Conservation (phyloP, 2,888 invertebrate genomes). For the Masnerella sp. region DNA sequence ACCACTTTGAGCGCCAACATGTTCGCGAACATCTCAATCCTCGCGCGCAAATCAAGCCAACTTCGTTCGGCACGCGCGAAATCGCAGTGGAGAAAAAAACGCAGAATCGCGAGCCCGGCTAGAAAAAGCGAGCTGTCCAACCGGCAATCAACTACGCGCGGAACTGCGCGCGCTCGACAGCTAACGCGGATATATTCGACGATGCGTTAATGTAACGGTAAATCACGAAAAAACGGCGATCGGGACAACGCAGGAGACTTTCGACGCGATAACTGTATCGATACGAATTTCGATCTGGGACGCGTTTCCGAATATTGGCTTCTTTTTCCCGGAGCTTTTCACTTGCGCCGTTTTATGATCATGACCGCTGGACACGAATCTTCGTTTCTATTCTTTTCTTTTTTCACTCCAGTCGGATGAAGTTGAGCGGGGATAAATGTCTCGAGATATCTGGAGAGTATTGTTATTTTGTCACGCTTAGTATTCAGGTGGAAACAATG, state of each 20-base stretch:
- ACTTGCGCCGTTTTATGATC: too few species aligned
- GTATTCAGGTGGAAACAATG: too few species aligned
- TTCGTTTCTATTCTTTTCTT: too few species aligned
- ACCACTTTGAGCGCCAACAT: slow-evolving; percentile 23
- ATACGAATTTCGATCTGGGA: slow-evolving; percentile 30
- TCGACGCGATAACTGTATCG: slow-evolving; percentile 56
- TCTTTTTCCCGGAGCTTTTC: slow-evolving; percentile 20
- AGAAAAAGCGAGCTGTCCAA: slow-evolving; percentile 48
- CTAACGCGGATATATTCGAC: slow-evolving; percentile 59
- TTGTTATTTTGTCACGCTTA: too few species aligned
- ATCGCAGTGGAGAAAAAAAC: not conserved
- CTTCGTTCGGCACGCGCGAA: not conserved
- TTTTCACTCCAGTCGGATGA: too few species aligned
- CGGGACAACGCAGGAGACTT: slow-evolving; percentile 57
- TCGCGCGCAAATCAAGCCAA: too few species aligned
- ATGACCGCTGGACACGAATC: too few species aligned
- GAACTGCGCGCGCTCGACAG: slow-evolving; percentile 55
- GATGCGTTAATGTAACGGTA: slow-evolving; percentile 62
- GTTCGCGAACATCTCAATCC: not conserved
- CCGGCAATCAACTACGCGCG: slow-evolving; percentile 55
- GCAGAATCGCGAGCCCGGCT: slow-evolving; percentile 15
- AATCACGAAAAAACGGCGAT: slow-evolving; percentile 61
- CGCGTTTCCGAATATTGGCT: slow-evolving; percentile 7
- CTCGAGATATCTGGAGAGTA: too few species aligned
- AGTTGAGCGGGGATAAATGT: too few species aligned